Conservation (phyloP, 2,888 invertebrate genomes). For the Zele albiditarsus region DNA sequence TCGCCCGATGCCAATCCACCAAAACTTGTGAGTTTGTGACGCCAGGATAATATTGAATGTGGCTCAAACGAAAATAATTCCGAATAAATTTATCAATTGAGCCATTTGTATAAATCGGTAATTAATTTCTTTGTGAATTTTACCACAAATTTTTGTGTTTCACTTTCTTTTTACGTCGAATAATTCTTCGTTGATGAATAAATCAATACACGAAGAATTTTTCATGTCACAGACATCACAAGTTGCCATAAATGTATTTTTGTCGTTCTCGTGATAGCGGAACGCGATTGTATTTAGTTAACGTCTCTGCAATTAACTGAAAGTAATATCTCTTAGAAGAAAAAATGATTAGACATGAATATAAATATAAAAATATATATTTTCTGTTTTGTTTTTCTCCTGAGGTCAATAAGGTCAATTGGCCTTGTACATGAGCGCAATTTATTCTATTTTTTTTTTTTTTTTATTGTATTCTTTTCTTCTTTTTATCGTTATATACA, state of each 20-base stretch:
- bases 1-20: conserved; percentile 85
- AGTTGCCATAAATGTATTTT: conserved; percentile 62
- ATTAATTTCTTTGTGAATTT: not conserved
- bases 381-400: not conserved
- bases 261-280: conserved; percentile 27
- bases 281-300: conserved; percentile 30
- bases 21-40: conserved; percentile 90
- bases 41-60: conserved; percentile 65
- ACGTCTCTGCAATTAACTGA: conserved; percentile 28
- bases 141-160: not conserved
- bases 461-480: no score
- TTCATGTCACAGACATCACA: conserved; percentile 54
- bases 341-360: not conserved
- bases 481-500: not conserved
- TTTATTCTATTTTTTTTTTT: not conserved
- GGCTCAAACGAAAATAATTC: conserved; percentile 60
- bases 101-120: not conserved
- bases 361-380: conserved; percentile 1
- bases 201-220: conserved; percentile 48
- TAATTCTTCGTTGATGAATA: not conserved
- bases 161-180: not conserved
- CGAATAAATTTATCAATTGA: conserved; percentile 51
- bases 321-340: conserved; percentile 1
- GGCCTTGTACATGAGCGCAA: not conserved
- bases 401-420: not conserved